Conservation (phyloP, 2,888 invertebrate genomes). For the Campopleginae sp. region DNA sequence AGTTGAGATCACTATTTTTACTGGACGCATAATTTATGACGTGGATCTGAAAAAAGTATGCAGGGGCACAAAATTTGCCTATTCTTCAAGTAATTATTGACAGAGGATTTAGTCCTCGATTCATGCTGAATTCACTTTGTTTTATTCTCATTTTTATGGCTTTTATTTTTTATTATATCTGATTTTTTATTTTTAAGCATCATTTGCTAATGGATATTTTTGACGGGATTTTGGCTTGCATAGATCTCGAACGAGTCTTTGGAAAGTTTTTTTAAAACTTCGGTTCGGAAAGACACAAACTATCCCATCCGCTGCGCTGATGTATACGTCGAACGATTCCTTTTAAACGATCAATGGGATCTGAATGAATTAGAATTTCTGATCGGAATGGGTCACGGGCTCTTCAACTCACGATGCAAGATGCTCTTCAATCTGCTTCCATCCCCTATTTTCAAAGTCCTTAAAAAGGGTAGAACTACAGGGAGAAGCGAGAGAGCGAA, state of each 20-base stretch:
- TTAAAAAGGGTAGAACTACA: conserved; percentile 14
- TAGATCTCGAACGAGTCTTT: neutral
- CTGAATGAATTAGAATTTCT: conserved; percentile 56
- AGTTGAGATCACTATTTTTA: conserved; percentile 15
- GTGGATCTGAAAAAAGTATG: neutral
- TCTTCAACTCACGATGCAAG: conserved; percentile 33
- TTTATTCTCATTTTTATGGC: neutral
- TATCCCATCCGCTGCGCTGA: neutral
- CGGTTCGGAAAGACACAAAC: neutral
- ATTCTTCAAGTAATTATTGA: neutral
- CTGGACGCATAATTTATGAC: conserved; percentile 11
- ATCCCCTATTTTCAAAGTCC: neutral
- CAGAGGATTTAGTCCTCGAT: neutral
- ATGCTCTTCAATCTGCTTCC: conserved; percentile 11
- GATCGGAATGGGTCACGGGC: conserved; percentile 42
- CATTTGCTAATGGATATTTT: neutral
- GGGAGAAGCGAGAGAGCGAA: neutral
- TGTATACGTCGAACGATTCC: neutral
- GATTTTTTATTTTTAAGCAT: neutral
- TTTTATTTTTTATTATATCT: neutral
- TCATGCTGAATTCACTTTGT: neutral
- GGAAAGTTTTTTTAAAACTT: neutral
- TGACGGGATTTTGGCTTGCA: neutral
- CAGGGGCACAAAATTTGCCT: neutral
- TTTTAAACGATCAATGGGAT: conserved; percentile 45